Percentiles rank a stretch among this genome's conserved stretches.
phyloP scores from a whole-genome alignment of 2,888 invertebrate genomes.

The Endomychus coccineus region DNA sequence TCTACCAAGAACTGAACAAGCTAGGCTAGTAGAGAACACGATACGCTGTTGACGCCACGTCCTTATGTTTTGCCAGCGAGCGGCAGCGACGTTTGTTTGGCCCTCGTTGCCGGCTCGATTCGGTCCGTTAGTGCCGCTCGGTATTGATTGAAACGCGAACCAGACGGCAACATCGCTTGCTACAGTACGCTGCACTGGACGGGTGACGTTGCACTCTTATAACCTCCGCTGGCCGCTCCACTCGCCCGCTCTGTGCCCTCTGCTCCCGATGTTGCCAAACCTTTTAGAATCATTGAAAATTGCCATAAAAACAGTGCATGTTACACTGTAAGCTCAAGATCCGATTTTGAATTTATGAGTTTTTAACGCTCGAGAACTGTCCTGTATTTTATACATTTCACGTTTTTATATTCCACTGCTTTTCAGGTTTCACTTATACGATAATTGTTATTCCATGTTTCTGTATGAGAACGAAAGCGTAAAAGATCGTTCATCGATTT shows the following conservation, averaged over 20 bases:
- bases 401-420: no score
- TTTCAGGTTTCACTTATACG: no score
- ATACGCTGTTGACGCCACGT: conserved; percentile 9
- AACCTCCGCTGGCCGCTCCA: conserved; percentile 20
- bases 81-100: conserved; percentile 13
- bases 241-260: not conserved
- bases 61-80: conserved; percentile 12
- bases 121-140: conserved; percentile 29
- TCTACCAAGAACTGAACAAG: conserved; percentile 5
- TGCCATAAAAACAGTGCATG: no score
- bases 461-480: no score
- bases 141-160: conserved; percentile 39
- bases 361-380: no score
- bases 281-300: not conserved
- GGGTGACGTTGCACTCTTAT: conserved; percentile 26
- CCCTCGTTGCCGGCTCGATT: conserved; percentile 30
- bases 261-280: conserved; percentile 10
- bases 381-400: no score
- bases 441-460: no score
- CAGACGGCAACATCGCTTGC: conserved; percentile 37
- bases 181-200: conserved; percentile 40
- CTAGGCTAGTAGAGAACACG: conserved; percentile 6
- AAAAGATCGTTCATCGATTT: no score
- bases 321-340: no score
- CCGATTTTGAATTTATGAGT: no score